Percentiles rank a stretch among this genome's conserved stretches.
Conservation (phyloP, 1,140 invertebrate genomes). For the Marisa cornuarietis region DNA sequence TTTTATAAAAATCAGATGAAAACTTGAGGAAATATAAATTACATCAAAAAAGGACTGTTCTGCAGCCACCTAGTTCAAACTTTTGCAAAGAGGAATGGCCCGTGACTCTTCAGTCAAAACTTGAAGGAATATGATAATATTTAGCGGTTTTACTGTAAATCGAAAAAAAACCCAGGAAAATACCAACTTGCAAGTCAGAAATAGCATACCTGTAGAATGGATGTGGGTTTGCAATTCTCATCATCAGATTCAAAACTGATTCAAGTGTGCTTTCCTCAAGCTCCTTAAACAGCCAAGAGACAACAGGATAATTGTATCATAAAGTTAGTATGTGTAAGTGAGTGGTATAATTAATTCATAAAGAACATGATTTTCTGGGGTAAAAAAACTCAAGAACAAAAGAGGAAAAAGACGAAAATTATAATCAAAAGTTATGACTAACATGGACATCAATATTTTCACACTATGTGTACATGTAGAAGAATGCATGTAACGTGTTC, state of each 20-base stretch:
- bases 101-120: too few relatives aligned
- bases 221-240: slow-evolving; percentile 74
- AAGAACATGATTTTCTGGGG: not conserved
- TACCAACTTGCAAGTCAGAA: not conserved
- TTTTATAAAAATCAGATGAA: too few relatives aligned
- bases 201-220: slow-evolving; percentile 67
- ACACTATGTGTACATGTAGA: not conserved
- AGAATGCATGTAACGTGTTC: not conserved
- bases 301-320: not conserved
- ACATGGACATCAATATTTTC: not conserved
- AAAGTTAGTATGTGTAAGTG: not conserved
- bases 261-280: slow-evolving; percentile 69
- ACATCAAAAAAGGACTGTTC: too few relatives aligned
- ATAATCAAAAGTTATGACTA: not conserved
- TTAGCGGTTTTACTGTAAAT: not conserved
- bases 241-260: slow-evolving; percentile 79
- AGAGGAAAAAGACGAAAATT: too few relatives aligned
- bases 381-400: not conserved
- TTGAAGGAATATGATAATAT: too few relatives aligned
- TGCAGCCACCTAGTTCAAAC: too few relatives aligned
- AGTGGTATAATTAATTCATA: not conserved
- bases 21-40: too few relatives aligned
- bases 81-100: too few relatives aligned
- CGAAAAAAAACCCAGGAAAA: slow-evolving; percentile 1
- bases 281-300: slow-evolving; percentile 25